Evolutionary conservation across 2,888 invertebrate genomes (phyloP).

Genomic region (Stenodera caucasica): DNA sequence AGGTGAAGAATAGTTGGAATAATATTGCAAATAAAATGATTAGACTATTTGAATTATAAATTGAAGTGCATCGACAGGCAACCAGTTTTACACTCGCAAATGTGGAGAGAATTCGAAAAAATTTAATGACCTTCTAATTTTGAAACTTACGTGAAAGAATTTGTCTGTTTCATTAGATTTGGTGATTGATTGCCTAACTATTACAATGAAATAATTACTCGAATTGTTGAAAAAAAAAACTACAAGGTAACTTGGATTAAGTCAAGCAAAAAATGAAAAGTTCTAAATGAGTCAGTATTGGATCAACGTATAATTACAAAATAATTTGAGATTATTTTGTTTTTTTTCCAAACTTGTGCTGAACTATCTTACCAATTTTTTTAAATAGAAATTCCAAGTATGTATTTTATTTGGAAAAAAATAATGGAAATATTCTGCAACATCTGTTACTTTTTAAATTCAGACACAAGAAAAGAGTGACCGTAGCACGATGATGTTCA

Average conservation of each 20-base stretch:
- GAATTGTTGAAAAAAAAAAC: not conserved
- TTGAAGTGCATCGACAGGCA: not conserved
- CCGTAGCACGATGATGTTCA: not conserved
- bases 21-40: no score
- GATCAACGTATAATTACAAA: no score
- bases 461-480: constrained; percentile 2
- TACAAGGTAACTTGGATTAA: not conserved
- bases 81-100: not conserved
- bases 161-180: not conserved
- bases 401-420: no score
- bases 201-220: not conserved
- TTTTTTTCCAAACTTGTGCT: no score
- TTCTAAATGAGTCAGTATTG: no score
- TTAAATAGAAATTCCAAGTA: no score
- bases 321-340: no score
- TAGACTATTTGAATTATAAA: no score
- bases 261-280: not conserved
- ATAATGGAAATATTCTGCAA: no score
- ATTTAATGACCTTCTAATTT: constrained; percentile 4
- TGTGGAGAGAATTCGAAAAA: no score
- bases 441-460: constrained; percentile 21
- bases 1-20: no score
- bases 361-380: no score
- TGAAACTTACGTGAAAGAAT: not conserved
- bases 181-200: not conserved